Evolutionary conservation across 1,140 invertebrate genomes (phyloP).

Genomic region (Uloborus diversus): DNA sequence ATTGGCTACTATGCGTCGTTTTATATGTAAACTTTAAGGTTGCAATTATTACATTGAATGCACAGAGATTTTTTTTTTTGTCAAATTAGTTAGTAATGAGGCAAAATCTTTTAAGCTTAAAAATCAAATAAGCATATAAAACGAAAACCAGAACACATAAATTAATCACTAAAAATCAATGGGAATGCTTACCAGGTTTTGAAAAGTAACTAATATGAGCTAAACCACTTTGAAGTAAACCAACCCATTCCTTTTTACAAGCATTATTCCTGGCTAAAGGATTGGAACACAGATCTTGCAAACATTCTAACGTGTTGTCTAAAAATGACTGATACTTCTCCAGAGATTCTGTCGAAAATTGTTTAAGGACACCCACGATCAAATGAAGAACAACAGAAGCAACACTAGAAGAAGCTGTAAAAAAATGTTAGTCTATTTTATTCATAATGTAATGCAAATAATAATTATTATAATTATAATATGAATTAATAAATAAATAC

Average conservation of each 20-base stretch:
- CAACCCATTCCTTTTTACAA: constrained; percentile 75
- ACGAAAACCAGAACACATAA: no score
- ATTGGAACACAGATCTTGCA: constrained; percentile 75
- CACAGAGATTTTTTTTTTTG: no score
- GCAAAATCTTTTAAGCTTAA: no score
- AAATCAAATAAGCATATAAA: no score
- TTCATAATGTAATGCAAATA: no score
- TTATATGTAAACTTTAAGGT: no score
- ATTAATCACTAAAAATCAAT: no score
- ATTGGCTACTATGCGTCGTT: no score
- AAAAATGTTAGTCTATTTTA: not conserved
- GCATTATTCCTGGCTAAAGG: constrained; percentile 73
- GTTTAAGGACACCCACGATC: constrained; percentile 86
- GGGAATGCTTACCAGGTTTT: constrained; percentile 75
- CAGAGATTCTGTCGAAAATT: constrained; percentile 70
- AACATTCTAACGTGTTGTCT: constrained; percentile 72
- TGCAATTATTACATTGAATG: no score
- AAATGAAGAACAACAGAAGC: constrained; percentile 77
- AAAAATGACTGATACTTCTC: constrained; percentile 2
- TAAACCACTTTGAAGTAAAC: constrained; percentile 84
- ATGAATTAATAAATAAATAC: not conserved
- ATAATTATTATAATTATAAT: not conserved
- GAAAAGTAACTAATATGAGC: constrained; percentile 88
- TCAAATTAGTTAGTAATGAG: no score
- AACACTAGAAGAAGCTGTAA: constrained; percentile 41